Percentiles rank a stretch among this genome's conserved stretches.
phyloP scores from a whole-genome alignment of 35 echinoderm and acorn worm genomes.

The Heliocidaris tuberculata region DNA sequence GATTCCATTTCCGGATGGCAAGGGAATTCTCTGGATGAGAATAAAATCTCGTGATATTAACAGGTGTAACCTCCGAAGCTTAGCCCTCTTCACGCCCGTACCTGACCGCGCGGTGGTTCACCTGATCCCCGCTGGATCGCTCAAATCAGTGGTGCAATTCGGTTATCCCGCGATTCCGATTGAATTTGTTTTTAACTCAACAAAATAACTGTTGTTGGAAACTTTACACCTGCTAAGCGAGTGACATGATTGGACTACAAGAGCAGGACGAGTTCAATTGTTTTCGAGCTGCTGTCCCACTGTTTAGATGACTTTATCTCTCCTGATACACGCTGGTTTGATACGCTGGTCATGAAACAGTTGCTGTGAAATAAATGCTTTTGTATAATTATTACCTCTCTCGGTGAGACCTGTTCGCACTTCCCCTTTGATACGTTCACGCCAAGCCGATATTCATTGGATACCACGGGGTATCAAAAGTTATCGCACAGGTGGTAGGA shows the following conservation, averaged over 20 bases:
- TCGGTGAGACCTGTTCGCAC: not conserved
- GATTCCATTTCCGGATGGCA: not conserved
- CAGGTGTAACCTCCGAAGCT: not conserved
- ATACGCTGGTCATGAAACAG: not conserved
- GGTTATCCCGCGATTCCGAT: not conserved
- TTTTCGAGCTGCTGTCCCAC: not conserved
- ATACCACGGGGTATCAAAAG: not conserved
- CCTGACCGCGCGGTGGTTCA: conserved; percentile 43
- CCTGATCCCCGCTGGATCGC: not conserved
- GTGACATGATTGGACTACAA: not conserved
- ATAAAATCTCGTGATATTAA: not conserved
- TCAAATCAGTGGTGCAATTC: not conserved
- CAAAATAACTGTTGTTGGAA: not conserved
- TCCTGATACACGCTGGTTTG: not conserved
- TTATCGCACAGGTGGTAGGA: not conserved
- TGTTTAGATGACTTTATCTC: not conserved
- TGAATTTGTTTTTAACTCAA: not conserved
- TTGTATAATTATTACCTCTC: not conserved
- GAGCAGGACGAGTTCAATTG: not conserved
- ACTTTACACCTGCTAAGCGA: not conserved
- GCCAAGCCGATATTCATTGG: not conserved
- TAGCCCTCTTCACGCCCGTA: not conserved
- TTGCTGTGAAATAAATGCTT: not conserved
- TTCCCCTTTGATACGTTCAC: conserved; percentile 3
- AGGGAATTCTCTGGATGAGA: not conserved